Conservation (phyloP, 1,140 invertebrate genomes). For the Philaenus spumarius region DNA sequence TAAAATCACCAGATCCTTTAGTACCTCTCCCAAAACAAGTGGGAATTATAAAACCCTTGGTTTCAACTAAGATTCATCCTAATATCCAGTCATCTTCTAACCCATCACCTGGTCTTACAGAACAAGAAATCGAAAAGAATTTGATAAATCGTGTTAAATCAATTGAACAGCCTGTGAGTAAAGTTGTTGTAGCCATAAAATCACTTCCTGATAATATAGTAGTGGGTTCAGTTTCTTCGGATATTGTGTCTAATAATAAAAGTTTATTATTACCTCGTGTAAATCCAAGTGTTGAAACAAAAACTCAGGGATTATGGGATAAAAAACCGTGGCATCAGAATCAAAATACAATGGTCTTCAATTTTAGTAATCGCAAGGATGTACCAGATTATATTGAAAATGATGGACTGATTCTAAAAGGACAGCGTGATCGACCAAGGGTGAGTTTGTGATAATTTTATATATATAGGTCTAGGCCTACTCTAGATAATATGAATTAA, state of each 20-base stretch:
- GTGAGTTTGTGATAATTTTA: too few relatives aligned
- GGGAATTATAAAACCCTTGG: constrained; percentile 52
- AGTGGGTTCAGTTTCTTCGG: constrained; percentile 16
- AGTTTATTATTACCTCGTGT: constrained; percentile 5
- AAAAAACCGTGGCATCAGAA: constrained; percentile 48
- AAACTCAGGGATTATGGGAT: constrained; percentile 42
- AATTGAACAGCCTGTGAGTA: constrained; percentile 46
- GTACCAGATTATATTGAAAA: constrained; percentile 87
- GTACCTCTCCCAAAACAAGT: constrained; percentile 45
- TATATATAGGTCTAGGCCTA: too few relatives aligned
- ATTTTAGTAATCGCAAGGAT: constrained; percentile 74
- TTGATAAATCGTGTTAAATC: constrained; percentile 60
- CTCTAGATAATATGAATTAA: too few relatives aligned
- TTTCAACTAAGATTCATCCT: constrained; percentile 39
- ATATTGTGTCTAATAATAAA: constrained; percentile 8
- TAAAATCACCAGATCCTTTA: constrained; percentile 13
- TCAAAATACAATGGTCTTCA: constrained; percentile 72
- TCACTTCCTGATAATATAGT: constrained; percentile 19
- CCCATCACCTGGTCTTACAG: constrained; percentile 45
- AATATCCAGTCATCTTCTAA: constrained; percentile 26
- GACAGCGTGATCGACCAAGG: constrained; percentile 59
- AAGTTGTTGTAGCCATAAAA: constrained; percentile 43
- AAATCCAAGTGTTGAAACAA: constrained; percentile 14
- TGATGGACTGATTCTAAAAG: constrained; percentile 66
- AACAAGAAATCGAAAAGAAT: constrained; percentile 62